These are phyloP conservation scores for Bombus soroeensis DNA, from an alignment of 1,140 invertebrate genomes.

Conservation along the genomic window DNA sequence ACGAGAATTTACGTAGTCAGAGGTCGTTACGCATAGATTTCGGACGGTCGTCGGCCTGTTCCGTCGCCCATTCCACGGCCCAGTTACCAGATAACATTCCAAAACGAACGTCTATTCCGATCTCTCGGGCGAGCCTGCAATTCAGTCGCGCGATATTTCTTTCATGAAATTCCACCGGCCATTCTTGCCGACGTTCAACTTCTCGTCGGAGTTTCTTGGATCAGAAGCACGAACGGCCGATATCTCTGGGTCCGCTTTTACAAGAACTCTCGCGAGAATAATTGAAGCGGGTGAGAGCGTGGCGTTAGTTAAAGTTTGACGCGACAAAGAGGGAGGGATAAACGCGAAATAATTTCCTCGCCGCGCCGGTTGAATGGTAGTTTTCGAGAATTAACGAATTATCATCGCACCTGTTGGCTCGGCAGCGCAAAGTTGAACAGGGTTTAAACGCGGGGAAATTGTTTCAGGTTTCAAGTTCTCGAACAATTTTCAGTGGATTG, in stretches of 20 bases:
- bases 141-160: conserved; percentile 38
- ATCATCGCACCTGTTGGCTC: conserved; percentile 44
- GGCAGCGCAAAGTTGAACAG: neutral
- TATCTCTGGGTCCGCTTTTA: neutral
- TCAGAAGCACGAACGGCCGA: neutral
- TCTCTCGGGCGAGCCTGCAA: neutral
- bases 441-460: conserved; percentile 20
- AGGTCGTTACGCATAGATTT: conserved; percentile 1
- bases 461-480: conserved; percentile 27
- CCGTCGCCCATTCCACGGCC: neutral
- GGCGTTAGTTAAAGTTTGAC: neutral
- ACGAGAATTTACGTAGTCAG: conserved; percentile 27
- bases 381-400: conserved; percentile 37
- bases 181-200: conserved; percentile 7
- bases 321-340: neutral
- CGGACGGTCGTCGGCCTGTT: no score
- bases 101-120: neutral
- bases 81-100: neutral
- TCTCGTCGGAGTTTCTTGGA: neutral
- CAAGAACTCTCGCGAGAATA: neutral
- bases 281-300: neutral
- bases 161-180: conserved; percentile 4
- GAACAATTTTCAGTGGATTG: conserved; percentile 24
- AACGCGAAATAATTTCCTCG: conserved; percentile 26
- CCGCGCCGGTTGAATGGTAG: neutral